Base-by-base conservation (phyloP, 2,113 vertebrate genomes). In the Jacana jacana region DNA sequence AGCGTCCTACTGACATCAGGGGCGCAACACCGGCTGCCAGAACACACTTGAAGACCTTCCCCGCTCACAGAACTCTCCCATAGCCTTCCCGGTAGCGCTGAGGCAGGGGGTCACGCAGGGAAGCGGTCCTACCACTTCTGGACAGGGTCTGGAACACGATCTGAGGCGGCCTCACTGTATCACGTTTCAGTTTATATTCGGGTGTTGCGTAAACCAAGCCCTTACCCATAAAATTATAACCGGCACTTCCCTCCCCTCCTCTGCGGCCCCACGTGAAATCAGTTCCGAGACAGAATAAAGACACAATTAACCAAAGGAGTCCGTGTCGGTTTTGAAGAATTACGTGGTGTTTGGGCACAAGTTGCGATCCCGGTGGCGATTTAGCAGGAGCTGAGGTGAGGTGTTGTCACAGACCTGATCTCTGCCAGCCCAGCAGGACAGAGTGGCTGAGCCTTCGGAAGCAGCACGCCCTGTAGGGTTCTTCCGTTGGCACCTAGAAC, bases 181-280 rank as follows among this genome's bases (percentile, higher is more conserved):
- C 87, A 3, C 17, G 30, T 94, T 95, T 81, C 93, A 92, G 97
- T 96, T 97, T 91, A 85, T 97, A 95, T 94, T 73, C 85, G 89
- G 87, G 90, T 66, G 39, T 95, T 88, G 95, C 91, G 91, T 86
- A 92, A 92, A 91, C 78, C 39, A 60, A 60, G 85, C 63, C 54
- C 80, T 95, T 86, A 82, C 90, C 58, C 9, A 9, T 89, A 44
- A 91, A 90, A 86, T 76, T 31, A 19, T 39, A 83, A 85, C 58
- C 6, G 35, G 52, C 33, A 42, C 91, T 96, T 88, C 85, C 66
- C 30, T 84, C 39, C 19, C 76, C 87, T 89, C 55, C 91, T 39
- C 12, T 54, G 17, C 65, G 40, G 69, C 52, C 52, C 30, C 18
- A 20, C 1, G 5, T 37, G 35, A 90, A 66, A 69, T 44, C 17